Base-by-base conservation (phyloP, 2,888 invertebrate species). In the Cryptus viduatorius region DNA sequence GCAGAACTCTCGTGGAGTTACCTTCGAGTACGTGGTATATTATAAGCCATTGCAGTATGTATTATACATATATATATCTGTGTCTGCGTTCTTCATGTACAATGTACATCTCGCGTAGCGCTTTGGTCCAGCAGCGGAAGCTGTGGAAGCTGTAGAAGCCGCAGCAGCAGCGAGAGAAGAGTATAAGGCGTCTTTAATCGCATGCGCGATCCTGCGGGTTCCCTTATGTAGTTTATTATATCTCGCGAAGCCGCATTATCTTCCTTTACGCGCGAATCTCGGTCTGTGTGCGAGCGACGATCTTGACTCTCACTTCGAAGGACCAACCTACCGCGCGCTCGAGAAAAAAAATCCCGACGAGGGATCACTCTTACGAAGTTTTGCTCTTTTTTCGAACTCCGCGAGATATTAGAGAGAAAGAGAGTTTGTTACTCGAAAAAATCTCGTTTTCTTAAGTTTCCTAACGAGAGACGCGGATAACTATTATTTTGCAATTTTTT, bases 151-250 rank as follows among this genome's bases (percentile, higher is more conserved):
- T 1, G 56, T 24, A 56, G 56, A 2, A 8, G 37, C 4, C 4
- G 37, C 4, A 61, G 37, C 53, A 76, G 31, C 42, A 29, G 69
- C 50, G 56, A 77, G 24, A 37, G 56, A 77, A 71, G 48, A 82
- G 48, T 65, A 71, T 71, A 75, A 71, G 61, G 67, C 65, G 48
- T 82, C 79, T 83, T 86, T 87, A 86, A 87, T 87, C 86, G 83
- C 75, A 86, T 87, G 83, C 86, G 65, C 82, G 84, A 87, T 87
- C 86, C 84, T 83, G 83, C 84, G 81, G 86, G 79, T 72, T 80
- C 77, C 82, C 72, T 87, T 86, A 76, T 79, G 86, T 83, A 86
- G 79, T 86, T 87, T 87, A 87, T 86, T 84, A 87, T 84, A 87
- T 84, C 84, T 81, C 84, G 76, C 76, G 65, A 77, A 79, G 81